phyloP scores from a whole-genome alignment of 2,113 vertebrate species.

The Pangasianodon gigas region DNA sequence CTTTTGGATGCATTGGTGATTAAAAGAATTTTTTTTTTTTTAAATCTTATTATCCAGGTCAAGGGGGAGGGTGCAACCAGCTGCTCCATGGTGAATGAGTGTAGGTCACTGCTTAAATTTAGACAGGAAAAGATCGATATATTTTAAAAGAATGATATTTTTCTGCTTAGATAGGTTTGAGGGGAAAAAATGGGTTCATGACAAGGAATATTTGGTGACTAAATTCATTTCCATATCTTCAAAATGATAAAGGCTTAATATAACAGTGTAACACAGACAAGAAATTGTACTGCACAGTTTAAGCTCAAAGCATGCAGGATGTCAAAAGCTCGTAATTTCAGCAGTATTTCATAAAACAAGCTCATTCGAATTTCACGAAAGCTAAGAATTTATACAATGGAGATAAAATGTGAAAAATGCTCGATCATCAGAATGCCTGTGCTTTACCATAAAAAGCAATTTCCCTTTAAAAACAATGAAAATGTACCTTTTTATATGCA shows the following conservation, averaged over 20 bases:
- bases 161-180: conserved; percentile 61
- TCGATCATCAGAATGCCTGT: neutral
- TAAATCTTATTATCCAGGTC: conserved; percentile 58
- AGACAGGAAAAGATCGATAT: conserved; percentile 59
- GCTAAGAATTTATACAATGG: neutral
- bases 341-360: neutral
- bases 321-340: neutral
- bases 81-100: conserved; percentile 56
- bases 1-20: conserved; percentile 41
- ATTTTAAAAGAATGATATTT: conserved; percentile 55
- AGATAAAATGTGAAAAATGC: neutral
- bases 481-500: conserved; percentile 65
- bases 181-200: conserved; percentile 64
- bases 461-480: conserved; percentile 29
- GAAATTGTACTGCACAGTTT: neutral
- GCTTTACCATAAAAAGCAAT: conserved; percentile 28
- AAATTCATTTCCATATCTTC: conserved; percentile 59
- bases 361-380: neutral
- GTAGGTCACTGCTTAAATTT: conserved; percentile 57
- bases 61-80: conserved; percentile 38
- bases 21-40: conserved; percentile 43
- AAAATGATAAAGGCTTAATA: conserved; percentile 49
- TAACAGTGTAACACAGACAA: neutral
- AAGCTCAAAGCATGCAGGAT: neutral
- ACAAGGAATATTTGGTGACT: conserved; percentile 46